Evolutionary conservation across 2,888 invertebrate species (phyloP).

Genomic region (Apodemia duryi): DNA sequence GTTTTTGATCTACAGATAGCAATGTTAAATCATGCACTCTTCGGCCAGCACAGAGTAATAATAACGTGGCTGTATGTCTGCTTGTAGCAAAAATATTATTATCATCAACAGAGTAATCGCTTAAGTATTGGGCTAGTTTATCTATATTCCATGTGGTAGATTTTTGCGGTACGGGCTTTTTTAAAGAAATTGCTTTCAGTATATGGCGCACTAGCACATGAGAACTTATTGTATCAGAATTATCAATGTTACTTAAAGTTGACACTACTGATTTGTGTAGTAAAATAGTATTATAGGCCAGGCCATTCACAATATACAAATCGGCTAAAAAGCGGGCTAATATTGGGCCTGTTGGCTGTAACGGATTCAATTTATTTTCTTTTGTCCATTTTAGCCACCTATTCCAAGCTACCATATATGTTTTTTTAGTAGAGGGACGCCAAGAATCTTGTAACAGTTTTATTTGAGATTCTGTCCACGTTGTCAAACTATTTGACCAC

Average conservation of each 20-base stretch:
- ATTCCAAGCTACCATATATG: slow-evolving; percentile 16
- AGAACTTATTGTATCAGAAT: slow-evolving; percentile 20
- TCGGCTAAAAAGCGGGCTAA: slow-evolving; percentile 21
- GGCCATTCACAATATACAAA: slow-evolving; percentile 19
- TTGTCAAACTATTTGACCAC: slow-evolving; percentile 24
- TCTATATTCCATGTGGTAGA: slow-evolving; percentile 23
- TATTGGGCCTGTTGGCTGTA: slow-evolving; percentile 5
- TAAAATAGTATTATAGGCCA: slow-evolving; percentile 9
- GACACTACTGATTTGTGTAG: slow-evolving; percentile 20
- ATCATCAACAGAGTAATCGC: slow-evolving; percentile 3
- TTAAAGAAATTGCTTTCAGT: slow-evolving; percentile 23
- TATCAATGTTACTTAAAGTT: slow-evolving; percentile 24
- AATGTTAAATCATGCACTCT: slow-evolving; percentile 1
- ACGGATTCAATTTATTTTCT: slow-evolving; percentile 12
- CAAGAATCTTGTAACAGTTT: background rate
- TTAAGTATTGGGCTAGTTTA: background rate
- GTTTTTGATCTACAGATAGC: slow-evolving; percentile 15
- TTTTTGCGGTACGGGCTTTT: slow-evolving; percentile 18
- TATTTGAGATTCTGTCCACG: too few relatives aligned
- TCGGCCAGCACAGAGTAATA: slow-evolving; percentile 21
- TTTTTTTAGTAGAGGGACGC: slow-evolving; percentile 12
- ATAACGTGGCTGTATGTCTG: slow-evolving; percentile 11
- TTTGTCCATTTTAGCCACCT: slow-evolving; percentile 19
- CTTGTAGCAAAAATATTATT: slow-evolving; percentile 9
- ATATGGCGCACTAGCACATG: slow-evolving; percentile 24